A percentile compares a stretch with the other conserved stretches of the same genome.
Evolutionary conservation across 2,113 vertebrate genomes (phyloP).

Genomic region (Asarcornis scutulata): DNA sequence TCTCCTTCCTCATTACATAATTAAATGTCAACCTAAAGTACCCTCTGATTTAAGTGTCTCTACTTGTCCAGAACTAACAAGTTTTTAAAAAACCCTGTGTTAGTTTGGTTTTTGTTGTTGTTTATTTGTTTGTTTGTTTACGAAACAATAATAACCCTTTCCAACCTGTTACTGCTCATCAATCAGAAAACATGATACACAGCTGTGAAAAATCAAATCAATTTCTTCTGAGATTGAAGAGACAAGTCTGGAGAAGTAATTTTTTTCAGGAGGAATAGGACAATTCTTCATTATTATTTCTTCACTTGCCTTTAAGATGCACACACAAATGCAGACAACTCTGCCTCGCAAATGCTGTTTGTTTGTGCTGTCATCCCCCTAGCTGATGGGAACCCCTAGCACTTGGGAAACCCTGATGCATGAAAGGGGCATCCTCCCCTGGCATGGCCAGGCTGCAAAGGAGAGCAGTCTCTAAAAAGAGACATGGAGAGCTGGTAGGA

Average conservation of each 20-base stretch:
- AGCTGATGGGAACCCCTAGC: rapidly evolving
- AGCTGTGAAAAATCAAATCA: neutral
- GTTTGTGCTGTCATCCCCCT: rapidly evolving
- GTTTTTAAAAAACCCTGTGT: neutral
- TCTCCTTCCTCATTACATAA: constrained; percentile 32
- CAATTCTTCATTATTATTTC: neutral
- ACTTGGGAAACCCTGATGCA: neutral
- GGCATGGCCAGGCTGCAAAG: neutral
- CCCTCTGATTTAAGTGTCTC: neutral
- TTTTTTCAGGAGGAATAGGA: neutral
- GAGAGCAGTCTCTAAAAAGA: neutral
- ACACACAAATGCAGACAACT: neutral
- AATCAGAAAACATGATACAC: neutral
- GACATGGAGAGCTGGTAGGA: neutral
- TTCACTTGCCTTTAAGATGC: neutral
- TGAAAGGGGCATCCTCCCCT: neutral
- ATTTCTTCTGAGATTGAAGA: neutral
- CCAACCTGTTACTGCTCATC: neutral
- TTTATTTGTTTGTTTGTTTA: neutral
- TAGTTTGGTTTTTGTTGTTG: too few species aligned
- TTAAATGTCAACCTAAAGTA: constrained; percentile 10
- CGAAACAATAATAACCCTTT: neutral
- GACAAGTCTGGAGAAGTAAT: neutral
- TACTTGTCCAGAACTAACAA: constrained; percentile 24
- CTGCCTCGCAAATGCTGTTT: neutral